phyloP scores from a whole-genome alignment of 92 coral and sea anemone genomes.

The Blastomussa wellsi region DNA sequence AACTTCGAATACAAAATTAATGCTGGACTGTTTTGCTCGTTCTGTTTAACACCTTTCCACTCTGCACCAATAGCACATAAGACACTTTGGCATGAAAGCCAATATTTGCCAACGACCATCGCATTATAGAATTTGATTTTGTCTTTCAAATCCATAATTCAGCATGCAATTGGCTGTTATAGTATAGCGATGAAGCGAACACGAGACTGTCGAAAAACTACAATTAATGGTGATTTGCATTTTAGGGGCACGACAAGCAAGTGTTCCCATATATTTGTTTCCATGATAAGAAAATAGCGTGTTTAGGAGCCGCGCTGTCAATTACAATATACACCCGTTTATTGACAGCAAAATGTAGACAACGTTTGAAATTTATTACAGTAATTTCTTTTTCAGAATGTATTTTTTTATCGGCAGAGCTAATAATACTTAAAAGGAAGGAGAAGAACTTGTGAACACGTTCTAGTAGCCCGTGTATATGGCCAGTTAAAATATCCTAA shows the following conservation, averaged over 20 bases:
- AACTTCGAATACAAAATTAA: slow-evolving; percentile 4
- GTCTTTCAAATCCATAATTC: neutral
- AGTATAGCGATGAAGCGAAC: neutral
- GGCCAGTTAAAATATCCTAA: no score
- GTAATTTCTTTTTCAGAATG: neutral
- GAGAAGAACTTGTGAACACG: neutral
- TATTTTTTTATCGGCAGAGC: neutral
- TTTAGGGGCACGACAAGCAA: neutral
- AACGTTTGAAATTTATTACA: neutral
- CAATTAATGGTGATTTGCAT: neutral
- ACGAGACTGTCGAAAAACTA: neutral
- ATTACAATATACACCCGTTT: neutral
- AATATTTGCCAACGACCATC: slow-evolving; percentile 25
- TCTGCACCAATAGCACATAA: neutral
- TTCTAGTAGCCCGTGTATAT: no score
- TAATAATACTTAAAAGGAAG: no score
- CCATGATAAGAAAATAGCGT: neutral
- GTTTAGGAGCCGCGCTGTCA: neutral
- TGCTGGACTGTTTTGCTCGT: neutral
- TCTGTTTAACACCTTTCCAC: neutral
- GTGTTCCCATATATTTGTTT: neutral
- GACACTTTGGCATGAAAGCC: neutral
- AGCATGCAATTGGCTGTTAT: neutral
- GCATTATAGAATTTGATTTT: slow-evolving; percentile 8
- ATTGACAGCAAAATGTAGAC: neutral